Base-by-base conservation (phyloP, 2,797 vertebrate genomes). In the Myotis daubentonii region DNA sequence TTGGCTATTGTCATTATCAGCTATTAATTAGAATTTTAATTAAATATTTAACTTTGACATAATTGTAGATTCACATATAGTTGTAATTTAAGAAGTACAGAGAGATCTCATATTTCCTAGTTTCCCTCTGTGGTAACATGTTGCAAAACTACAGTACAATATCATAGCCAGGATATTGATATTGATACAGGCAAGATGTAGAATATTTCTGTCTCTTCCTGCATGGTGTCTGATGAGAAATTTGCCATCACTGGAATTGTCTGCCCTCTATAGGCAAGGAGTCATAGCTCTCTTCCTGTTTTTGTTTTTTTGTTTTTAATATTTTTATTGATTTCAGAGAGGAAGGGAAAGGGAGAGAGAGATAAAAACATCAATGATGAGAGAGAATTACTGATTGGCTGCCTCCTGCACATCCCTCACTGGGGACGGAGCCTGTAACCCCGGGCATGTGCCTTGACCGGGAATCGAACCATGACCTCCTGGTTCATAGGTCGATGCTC, bases 1-100 rank as follows among this genome's bases (percentile, higher is more conserved):
- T 53, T 78, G 41, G 76, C 47, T 89, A 51, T 36, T 78, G 65
- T 68, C 78, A 74, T 83, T 80, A 75, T 41, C n/a, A 80, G 65
- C 41, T 75, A 33, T 60, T 72, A 60, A 78, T 87, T 81, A 88
- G 28, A 78, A 85, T 38, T 62, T 79, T 90, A 82, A 86, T 83
- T 51, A 86, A 82, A 49, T 5, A 36, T 91, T 91, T 78, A 57
- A 62, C 47, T 89, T 92, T 96, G 41, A 86, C 41, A 53, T 87
- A 94, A 68, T 90, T 83, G 57, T 47, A 68, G 62, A 51, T 87
- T 91, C 47, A 62, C 9, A 49, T 44, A 23, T 44, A 87, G 44
- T 60, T 62, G 33, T 85, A 44, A 41, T 78, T 82, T 78, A 33
- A 66, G 66, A 89, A 86, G 55, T 60, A 91, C 25, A 81, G 25